Base-by-base conservation (phyloP, 2,113 vertebrate species). In the Pampusana beccarii region DNA sequence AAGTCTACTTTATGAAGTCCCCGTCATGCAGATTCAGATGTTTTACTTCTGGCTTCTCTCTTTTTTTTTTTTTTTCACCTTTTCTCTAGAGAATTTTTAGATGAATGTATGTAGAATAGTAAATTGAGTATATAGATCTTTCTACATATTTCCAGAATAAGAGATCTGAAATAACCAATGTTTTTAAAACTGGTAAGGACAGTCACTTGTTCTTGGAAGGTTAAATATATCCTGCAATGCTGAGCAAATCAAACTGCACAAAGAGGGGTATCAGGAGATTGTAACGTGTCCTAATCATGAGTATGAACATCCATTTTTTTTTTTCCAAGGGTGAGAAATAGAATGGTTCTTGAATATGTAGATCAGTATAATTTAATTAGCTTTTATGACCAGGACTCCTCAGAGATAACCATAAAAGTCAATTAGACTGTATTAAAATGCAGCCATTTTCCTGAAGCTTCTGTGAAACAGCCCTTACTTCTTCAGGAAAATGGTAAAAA, bases 311-410 rank as follows among this genome's bases (percentile, higher is more conserved):
- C 16, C 80, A 11, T 28, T 46, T 46, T 81, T 83, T 90, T 78
- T 53, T 66, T 82, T 96, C 64, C 78, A 86, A 95, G 92, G 82
- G 56, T 90, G 85, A 95, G 72, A 84, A 88, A 90, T 92, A 90
- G 80, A 87, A 94, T 92, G 24, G 75, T 91, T 95, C 94, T 95
- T 95, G 97, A 95, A 93, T 98, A 97, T 98, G 97, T 94, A 98
- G 97, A 98, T 97, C 94, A 97, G 90, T 83, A 94, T 97, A 97
- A 98, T 96, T 97, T 97, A 98, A 98, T 98, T 98, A 98, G 97
- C 95, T 97, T 98, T 98, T 98, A 98, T 83, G 94, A 97, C 97
- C 95, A 95, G 58, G 51, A 90, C 90, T 97, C 90, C 97, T 97
- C 80, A 90, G 97, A 97, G 97, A 97, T 97, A 98, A 96, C 91